Conservation (phyloP, 2,797 vertebrate genomes). For the Discoglossus pictus region DNA sequence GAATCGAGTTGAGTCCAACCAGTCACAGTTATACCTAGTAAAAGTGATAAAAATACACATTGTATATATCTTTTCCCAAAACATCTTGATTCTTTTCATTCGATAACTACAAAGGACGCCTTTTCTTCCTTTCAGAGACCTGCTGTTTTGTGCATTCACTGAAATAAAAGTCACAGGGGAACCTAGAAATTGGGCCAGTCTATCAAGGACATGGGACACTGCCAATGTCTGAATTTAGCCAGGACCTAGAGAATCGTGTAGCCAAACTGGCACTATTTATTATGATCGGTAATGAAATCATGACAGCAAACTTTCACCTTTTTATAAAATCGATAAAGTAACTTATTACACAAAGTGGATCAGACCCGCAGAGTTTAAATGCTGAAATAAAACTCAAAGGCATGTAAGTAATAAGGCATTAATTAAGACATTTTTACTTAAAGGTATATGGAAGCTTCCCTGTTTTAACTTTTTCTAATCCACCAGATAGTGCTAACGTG, state of each 20-base stretch:
- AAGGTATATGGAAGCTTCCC: too few relatives aligned
- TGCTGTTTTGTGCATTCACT: neutral
- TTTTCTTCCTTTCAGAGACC: neutral
- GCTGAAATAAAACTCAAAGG: too few relatives aligned
- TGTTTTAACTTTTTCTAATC: too few relatives aligned
- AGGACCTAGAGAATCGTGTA: neutral
- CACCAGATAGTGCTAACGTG: too few relatives aligned
- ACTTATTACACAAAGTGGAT: constrained; percentile 27
- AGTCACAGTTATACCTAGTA: too few relatives aligned
- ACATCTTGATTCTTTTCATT: too few relatives aligned
- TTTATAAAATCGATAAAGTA: constrained; percentile 1
- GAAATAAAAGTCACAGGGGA: neutral
- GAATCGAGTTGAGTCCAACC: neutral
- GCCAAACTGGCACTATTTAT: constrained; percentile 18
- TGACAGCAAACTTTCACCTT: constrained; percentile 9
- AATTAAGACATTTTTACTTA: too few relatives aligned
- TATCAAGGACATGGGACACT: constrained; percentile 25
- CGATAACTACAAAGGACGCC: too few relatives aligned
- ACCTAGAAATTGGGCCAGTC: neutral
- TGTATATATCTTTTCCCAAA: too few relatives aligned
- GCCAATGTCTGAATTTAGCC: constrained; percentile 10
- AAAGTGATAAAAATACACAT: too few relatives aligned
- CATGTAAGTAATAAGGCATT: too few relatives aligned
- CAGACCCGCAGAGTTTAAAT: too few relatives aligned
- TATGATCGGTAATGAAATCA: constrained; percentile 17